Conservation (phyloP, 1,140 invertebrate species). For the Drosophila bocqueti region DNA sequence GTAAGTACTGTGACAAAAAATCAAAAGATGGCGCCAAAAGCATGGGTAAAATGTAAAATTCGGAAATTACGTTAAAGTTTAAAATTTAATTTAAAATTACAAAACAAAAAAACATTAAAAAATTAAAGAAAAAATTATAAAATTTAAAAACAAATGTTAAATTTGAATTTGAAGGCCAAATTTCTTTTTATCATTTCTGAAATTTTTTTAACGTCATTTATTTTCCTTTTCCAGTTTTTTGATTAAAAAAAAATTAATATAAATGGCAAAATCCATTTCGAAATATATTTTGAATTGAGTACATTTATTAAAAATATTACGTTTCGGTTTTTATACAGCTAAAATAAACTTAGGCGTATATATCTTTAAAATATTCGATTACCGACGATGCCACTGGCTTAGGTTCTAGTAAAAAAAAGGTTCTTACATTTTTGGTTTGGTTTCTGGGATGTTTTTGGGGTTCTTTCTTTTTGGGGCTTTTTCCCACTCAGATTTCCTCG, state of each 20-base stretch:
- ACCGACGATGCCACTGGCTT: conserved; percentile 18
- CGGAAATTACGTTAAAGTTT: neutral
- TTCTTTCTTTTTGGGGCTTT: neutral
- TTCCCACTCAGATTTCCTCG: conserved; percentile 45
- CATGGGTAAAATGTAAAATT: neutral
- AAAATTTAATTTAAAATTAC: neutral
- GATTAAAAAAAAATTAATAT: too few relatives aligned
- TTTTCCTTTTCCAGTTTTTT: too few relatives aligned
- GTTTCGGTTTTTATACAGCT: conserved; percentile 42
- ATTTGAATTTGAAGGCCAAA: too few relatives aligned
- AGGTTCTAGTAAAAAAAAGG: conserved; percentile 53
- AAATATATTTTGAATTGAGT: conserved; percentile 1
- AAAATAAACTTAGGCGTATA: conserved; percentile 19
- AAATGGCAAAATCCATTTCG: neutral
- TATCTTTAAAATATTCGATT: conserved; percentile 53
- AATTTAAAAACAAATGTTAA: neutral
- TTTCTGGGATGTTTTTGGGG: neutral
- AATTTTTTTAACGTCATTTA: too few relatives aligned
- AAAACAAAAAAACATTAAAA: neutral
- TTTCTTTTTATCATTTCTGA: too few relatives aligned
- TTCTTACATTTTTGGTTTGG: conserved; percentile 25
- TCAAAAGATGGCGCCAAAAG: neutral
- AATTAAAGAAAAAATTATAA: neutral
- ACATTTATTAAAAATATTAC: conserved; percentile 72
- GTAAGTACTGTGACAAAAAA: neutral